Evolutionary conservation across 2,888 invertebrate species (phyloP), one percentile per base, ranked within the genome.

Genomic region (Drosophila neonasuta): DNA sequence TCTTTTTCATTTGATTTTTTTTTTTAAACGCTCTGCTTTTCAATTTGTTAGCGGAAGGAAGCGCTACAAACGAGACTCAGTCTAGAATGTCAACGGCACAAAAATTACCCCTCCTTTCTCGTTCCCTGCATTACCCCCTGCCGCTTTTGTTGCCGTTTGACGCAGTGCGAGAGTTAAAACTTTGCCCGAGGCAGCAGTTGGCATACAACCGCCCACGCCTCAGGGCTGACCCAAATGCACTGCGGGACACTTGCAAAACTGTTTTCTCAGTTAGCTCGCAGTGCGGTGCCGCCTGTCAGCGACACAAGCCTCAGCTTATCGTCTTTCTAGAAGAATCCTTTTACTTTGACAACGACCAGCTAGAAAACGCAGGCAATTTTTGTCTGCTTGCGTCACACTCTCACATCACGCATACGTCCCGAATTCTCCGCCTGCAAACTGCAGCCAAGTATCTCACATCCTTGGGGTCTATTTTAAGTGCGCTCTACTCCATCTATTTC

Each of bases 41-140:
- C 82, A 82, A 81, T 81, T 86, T 84, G 79, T 65, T 54, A 64
- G 59, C 79, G 77, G 81, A 79, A 86, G 71, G 81, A 79, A 68
- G 54, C 65, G 69, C 65, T 51, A 64, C 62, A 77, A 74, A 64
- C 74, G 36, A 70, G 50, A 64, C 45, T 20, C 57, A 60, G 63
- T 45, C 63, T 60, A 55, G 17, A 70, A 63, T 74, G 74, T 74
- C 75, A 75, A 52, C 78, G 63, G 55, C 77, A 72, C 42, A 60
- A 58, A 67, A 74, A 61, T 52, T 52, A 60, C 50, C 49, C 54
- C 30, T 24, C 5, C 24, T 24, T 5, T 24, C 6, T 32, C 8
- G n/a, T 10, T 1, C 15, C n/a, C 7, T 2, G 32, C 29, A 13
- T 5, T 11, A 20, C 32, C 34, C 30, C 30, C 13, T 7, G 42